These are phyloP conservation scores for Leucosticte australis DNA, from an alignment of 2,113 vertebrate species.

Conservation along the genomic window DNA sequence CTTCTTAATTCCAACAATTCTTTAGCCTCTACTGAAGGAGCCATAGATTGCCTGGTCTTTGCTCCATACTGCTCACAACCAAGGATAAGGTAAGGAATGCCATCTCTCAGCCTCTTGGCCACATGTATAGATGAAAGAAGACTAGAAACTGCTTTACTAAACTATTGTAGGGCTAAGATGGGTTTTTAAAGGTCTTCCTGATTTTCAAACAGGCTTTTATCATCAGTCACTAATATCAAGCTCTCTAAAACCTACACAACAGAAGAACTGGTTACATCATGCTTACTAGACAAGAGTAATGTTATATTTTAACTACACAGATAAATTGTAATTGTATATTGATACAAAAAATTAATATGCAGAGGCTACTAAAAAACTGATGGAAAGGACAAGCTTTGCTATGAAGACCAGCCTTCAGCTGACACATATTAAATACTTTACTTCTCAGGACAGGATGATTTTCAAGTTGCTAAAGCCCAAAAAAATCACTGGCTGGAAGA, in stretches of 20 bases:
- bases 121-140: background rate
- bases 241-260: background rate
- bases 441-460: background rate
- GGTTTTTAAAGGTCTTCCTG: background rate
- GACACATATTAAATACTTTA: background rate
- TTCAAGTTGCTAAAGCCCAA: background rate
- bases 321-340: background rate
- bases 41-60: background rate
- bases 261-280: background rate
- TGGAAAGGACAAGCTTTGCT: background rate
- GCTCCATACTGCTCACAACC: background rate
- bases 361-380: background rate
- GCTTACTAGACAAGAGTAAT: background rate
- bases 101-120: background rate
- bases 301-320: background rate
- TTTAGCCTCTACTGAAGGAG: background rate
- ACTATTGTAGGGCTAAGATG: background rate
- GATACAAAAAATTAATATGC: background rate
- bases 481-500: background rate
- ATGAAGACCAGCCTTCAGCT: background rate
- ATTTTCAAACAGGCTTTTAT: background rate
- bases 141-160: background rate
- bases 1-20: background rate
- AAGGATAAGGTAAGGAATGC: background rate
- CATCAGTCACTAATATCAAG: background rate